A percentile compares a stretch with the other conserved stretches of the same genome.
Conservation (phyloP, 2,888 invertebrate species). For the Gari tellinella region DNA sequence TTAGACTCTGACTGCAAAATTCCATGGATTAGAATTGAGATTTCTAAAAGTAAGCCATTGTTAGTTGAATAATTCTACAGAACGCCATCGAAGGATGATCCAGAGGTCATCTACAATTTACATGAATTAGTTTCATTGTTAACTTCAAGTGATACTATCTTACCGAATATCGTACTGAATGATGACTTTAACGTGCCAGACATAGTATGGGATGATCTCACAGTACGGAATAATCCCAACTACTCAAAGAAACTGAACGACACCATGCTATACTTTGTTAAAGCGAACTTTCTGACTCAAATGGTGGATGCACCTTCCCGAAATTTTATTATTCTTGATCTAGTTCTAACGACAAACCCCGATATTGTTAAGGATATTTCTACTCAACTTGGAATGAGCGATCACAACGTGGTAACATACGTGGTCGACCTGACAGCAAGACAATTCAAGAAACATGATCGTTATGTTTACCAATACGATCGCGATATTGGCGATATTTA, state of each 20-base stretch:
- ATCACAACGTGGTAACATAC: constrained; percentile 18
- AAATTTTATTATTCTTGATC: constrained; percentile 30
- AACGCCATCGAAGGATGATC: no score
- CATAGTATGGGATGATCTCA: constrained; percentile 28
- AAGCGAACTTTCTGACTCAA: constrained; percentile 33
- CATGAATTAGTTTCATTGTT: no score
- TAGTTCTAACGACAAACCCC: constrained; percentile 25
- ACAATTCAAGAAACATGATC: constrained; percentile 18
- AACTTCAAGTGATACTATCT: no score
- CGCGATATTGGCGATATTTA: constrained; percentile 15
- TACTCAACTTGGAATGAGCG: constrained; percentile 29
- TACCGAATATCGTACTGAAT: constrained; percentile 33
- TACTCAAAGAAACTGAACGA: constrained; percentile 22
- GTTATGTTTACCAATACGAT: constrained; percentile 36
- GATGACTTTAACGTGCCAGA: constrained; percentile 36
- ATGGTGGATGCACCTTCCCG: constrained; percentile 23
- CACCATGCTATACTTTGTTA: constrained; percentile 29
- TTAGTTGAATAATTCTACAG: no score
- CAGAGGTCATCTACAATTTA: no score
- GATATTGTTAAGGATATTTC: constrained; percentile 16
- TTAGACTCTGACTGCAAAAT: no score
- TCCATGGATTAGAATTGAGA: no score
- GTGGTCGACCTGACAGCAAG: constrained; percentile 16
- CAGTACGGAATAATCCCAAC: constrained; percentile 17
- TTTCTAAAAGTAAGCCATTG: no score